Evolutionary conservation across 1,140 invertebrate species (phyloP).

Genomic region (Ladona fulva): DNA sequence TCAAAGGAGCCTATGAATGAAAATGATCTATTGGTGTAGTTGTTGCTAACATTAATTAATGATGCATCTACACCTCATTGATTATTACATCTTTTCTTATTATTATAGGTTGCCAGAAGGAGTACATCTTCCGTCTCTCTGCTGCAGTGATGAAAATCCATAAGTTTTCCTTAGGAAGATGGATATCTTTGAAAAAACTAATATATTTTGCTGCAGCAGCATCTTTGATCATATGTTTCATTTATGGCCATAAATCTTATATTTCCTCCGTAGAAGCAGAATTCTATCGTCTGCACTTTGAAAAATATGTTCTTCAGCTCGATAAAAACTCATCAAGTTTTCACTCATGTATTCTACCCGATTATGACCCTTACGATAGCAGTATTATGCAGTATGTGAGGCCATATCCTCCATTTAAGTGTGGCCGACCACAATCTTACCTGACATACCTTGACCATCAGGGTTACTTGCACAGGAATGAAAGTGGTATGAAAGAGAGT

Average conservation of each 20-base stretch:
- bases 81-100: too few species aligned
- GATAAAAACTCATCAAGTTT: background rate
- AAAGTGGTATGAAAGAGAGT: background rate
- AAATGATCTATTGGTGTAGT: too few species aligned
- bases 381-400: slow-evolving; percentile 4
- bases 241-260: background rate
- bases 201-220: background rate
- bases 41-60: too few species aligned
- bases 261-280: background rate
- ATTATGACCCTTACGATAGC: slow-evolving; percentile 19
- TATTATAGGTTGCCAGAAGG: too few species aligned
- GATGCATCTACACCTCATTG: too few species aligned
- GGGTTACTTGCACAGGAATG: slow-evolving; percentile 17
- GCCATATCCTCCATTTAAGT: background rate
- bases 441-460: slow-evolving; percentile 18
- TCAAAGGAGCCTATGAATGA: too few species aligned
- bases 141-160: background rate
- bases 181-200: background rate
- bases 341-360: slow-evolving; percentile 14
- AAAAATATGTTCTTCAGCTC: background rate
- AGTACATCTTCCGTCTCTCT: too few species aligned
- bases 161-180: background rate
- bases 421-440: slow-evolving; percentile 15
- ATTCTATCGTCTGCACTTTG: background rate
- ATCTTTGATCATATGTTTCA: background rate